Evolutionary conservation across 2,888 invertebrate species (phyloP).

Genomic region (Ophioninae sp.): DNA sequence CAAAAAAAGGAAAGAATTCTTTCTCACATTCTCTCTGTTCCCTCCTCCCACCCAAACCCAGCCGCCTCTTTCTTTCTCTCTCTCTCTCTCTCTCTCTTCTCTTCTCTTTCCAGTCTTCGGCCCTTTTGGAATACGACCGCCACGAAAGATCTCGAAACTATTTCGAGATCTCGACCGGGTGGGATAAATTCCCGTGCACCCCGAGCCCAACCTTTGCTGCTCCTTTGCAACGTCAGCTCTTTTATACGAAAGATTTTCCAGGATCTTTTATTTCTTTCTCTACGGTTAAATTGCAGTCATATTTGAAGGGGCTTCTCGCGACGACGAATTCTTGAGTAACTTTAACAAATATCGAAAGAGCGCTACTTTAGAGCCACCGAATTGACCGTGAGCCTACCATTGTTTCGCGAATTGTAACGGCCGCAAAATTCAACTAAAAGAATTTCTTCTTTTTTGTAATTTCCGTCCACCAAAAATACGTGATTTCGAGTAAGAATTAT

Average conservation of each 20-base stretch:
- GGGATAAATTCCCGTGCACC: slow-evolving; percentile 18
- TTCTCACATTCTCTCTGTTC: slow-evolving; percentile 25
- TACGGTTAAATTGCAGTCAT: slow-evolving; percentile 47
- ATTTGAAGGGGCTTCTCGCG: not conserved
- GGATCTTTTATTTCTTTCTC: slow-evolving; percentile 40
- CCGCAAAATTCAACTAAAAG: no score
- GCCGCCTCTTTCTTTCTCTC: not conserved
- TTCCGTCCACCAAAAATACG: no score
- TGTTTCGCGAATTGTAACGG: no score
- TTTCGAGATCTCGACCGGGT: slow-evolving; percentile 73
- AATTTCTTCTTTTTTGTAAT: not conserved
- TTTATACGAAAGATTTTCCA: slow-evolving; percentile 47
- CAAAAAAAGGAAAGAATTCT: slow-evolving; percentile 48
- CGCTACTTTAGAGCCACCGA: no score
- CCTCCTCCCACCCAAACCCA: not conserved
- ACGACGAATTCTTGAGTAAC: slow-evolving; percentile 5
- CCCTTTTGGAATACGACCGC: slow-evolving; percentile 58
- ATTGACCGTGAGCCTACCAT: no score
- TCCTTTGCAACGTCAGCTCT: slow-evolving; percentile 52
- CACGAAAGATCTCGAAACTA: slow-evolving; percentile 70
- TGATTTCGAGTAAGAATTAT: no score
- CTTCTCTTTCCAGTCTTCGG: slow-evolving; percentile 50
- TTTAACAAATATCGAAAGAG: no score
- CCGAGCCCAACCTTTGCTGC: not conserved
- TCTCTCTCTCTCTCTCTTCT: not conserved